Base-by-base conservation (phyloP, 2,113 vertebrate species). In the Perccottus glenii region DNA sequence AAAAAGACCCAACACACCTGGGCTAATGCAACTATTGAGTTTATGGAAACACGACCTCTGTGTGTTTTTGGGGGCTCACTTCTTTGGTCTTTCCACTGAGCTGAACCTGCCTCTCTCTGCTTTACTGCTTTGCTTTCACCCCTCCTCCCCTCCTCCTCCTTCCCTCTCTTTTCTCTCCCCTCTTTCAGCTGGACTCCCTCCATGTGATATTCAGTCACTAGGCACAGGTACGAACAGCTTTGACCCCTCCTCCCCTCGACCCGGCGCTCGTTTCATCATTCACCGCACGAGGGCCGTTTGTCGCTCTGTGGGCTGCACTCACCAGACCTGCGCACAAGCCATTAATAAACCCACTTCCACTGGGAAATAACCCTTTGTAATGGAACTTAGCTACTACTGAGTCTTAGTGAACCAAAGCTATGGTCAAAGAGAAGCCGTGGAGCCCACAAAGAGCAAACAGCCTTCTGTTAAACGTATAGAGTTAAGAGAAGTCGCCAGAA, bases 151-250 rank as follows among this genome's bases (percentile, higher is more conserved):
- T 82, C 90, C 76, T 51, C 55, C 40, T 14, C 46, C 38, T 16
- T 49, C 67, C 45, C 48, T 61, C 46, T 71, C 64, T 32, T 48
- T 55, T 33, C 8, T 27, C 48, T 38, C 55, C 44, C 92, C 94
- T 91, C 70, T 92, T 86, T 82, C 94, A 93, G 91, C 91, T 85
- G 96, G 95, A 91, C 94, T 92, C 76, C 92, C 94, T 83, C 92
- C 97, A 93, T 96, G 96, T 92, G 96, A 97, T 92, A 95, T 96
- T 92, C 96, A 97, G 92, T 95, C 95, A 89, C 89, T 97, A 92
- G 93, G 94, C 91, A 89, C 95, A 98, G 97, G 96, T 98, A 99
- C 82, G 95, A 86, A 87, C 69, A 63, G 62, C 71, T 81, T 66
- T 69, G 73, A 48, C 73, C 67, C 70, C 78, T 50, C 70, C 75